A percentile compares a stretch with the other conserved stretches of the same genome.
These are phyloP conservation scores for Syngnathus rostellatus DNA, from an alignment of 2,797 vertebrate species.

Conservation along the genomic window DNA sequence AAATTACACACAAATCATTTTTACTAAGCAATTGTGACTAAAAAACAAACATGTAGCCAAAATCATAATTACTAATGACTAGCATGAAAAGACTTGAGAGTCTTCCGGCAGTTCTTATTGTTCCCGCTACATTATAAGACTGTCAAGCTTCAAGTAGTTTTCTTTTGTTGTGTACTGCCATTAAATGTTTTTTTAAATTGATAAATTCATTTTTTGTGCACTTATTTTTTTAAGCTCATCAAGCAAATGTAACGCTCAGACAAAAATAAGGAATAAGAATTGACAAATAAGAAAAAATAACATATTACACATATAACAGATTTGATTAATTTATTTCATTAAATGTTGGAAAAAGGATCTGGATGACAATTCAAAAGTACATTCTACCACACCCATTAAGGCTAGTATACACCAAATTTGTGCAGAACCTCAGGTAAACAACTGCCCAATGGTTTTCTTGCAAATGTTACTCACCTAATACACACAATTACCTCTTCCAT, in stretches of 20 bases:
- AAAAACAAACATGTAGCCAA: background rate
- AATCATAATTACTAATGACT: background rate
- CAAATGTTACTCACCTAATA: background rate
- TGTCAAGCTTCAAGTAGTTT: background rate
- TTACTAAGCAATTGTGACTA: background rate
- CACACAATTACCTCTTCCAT: background rate
- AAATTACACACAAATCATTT: background rate
- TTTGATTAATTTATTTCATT: no score
- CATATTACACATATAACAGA: no score
- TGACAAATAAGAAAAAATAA: no score
- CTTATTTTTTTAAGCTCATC: no score
- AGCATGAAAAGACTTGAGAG: background rate
- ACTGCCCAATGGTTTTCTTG: background rate
- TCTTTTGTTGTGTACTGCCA: no score
- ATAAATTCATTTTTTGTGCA: no score
- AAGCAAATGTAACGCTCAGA: no score
- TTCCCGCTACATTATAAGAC: background rate
- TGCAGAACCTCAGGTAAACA: background rate
- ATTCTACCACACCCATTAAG: background rate
- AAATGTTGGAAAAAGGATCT: background rate
- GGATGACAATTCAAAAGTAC: background rate
- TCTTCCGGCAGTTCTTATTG: background rate
- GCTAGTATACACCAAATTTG: no score
- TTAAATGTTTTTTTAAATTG: no score
- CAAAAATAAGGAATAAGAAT: no score